These are phyloP conservation scores for Ectropis grisescens DNA, from an alignment of 1,140 invertebrate species.

Conservation along the genomic window DNA sequence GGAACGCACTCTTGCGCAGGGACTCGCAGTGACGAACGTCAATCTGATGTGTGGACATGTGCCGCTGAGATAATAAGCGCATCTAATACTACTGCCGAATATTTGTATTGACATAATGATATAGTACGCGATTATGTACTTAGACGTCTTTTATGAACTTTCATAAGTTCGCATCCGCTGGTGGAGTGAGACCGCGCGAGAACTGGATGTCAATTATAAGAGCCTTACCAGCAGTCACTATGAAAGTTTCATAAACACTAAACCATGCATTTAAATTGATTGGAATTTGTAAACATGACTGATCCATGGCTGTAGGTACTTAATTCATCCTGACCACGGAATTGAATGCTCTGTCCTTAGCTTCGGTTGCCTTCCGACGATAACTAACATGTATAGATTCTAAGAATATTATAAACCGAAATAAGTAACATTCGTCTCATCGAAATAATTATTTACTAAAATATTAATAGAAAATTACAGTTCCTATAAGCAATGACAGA, in stretches of 20 bases:
- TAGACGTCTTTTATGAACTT: conserved; percentile 41
- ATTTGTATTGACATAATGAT: no score
- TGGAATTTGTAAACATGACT: conserved; percentile 37
- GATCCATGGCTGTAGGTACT: conserved; percentile 29
- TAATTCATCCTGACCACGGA: conserved; percentile 35
- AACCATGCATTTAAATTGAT: conserved; percentile 31
- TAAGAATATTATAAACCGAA: conserved; percentile 22
- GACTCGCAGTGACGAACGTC: conserved; percentile 3
- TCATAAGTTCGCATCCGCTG: conserved; percentile 39
- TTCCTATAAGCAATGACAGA: conserved; percentile 48
- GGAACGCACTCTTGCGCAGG: no score
- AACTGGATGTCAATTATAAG: conserved; percentile 56
- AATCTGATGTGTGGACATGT: conserved; percentile 39
- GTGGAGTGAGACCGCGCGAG: no score
- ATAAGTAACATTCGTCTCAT: conserved; percentile 18
- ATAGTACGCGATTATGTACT: conserved; percentile 24
- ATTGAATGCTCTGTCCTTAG: conserved; percentile 42
- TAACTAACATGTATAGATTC: conserved; percentile 13
- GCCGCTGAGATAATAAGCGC: conserved; percentile 19
- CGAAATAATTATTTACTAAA: conserved; percentile 36
- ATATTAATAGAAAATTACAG: conserved; percentile 44
- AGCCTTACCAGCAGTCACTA: conserved; percentile 45
- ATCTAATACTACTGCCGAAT: background rate
- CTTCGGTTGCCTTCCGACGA: conserved; percentile 25
- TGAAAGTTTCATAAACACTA: conserved; percentile 29